These are phyloP conservation scores for Perca flavescens DNA, from an alignment of 2,113 vertebrate genomes.

Conservation along the genomic window DNA sequence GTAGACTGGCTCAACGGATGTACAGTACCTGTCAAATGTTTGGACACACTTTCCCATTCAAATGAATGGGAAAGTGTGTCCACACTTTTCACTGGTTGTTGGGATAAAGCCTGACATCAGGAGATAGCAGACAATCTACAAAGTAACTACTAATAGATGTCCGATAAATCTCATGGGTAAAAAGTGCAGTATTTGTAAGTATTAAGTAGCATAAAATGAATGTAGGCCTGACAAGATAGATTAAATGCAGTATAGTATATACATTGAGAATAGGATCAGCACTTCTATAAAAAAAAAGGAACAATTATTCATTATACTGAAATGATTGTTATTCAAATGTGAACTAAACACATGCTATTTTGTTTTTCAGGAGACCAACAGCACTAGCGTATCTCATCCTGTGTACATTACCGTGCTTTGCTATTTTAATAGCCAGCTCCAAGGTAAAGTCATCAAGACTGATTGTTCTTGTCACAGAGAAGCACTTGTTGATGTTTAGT, in stretches of 20 bases:
- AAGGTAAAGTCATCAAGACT: slow-evolving; percentile 80
- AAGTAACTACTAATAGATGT: background rate
- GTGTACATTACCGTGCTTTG: slow-evolving; percentile 87
- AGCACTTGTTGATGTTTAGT: slow-evolving; percentile 50
- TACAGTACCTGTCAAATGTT: too few relatives aligned
- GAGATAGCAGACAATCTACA: background rate
- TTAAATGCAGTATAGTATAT: background rate
- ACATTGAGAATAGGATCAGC: background rate
- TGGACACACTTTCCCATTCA: too few relatives aligned
- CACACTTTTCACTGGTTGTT: too few relatives aligned
- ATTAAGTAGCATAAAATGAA: background rate
- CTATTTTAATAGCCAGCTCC: slow-evolving; percentile 83
- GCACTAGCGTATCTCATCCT: slow-evolving; percentile 81
- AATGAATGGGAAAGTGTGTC: too few relatives aligned
- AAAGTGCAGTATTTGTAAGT: background rate
- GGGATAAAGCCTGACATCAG: too few relatives aligned
- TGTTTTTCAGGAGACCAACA: slow-evolving; percentile 85
- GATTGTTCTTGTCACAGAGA: slow-evolving; percentile 28
- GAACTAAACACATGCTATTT: slow-evolving; percentile 4
- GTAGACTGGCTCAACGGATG: too few relatives aligned
- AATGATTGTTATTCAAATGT: background rate
- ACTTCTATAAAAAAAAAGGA: too few relatives aligned
- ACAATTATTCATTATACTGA: background rate
- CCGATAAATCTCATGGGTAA: background rate
- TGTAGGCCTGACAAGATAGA: too few relatives aligned